Base-by-base conservation (phyloP, 2,888 invertebrate species). In the Gortyna flavago region DNA sequence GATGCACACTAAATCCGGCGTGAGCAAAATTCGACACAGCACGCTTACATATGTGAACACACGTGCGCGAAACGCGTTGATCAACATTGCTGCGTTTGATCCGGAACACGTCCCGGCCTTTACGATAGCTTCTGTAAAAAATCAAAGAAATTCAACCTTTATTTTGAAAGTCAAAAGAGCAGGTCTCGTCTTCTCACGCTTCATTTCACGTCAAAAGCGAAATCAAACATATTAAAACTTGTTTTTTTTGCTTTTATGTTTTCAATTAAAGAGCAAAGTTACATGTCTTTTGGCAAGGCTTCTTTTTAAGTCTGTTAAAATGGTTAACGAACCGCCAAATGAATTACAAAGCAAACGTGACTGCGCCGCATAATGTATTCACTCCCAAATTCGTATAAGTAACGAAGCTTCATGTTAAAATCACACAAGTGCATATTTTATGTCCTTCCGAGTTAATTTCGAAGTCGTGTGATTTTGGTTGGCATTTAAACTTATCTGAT, bases 251-350 rank as follows among this genome's bases (percentile, higher is more conserved):
- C n/a, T 44, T 70, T n/a, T 75, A 64, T 44, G 35, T 72, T 66
- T 68, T 75, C 64, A 87, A 82, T 81, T 71, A 81, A 57, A 75
- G 57, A 64, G 61, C 35, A 68, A 74, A 67, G 64, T 68, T 48
- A 76, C 64, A 72, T 66, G 72, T 77, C 83, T 87, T 85, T 83
- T 72, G 77, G 72, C 80, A 67, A 80, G 74, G 75, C 76, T 72
- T 72, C 71, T 85, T 90, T 90, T 89, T 72, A 85, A 84, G 72
- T 75, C 70, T 66, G 88, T 86, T 90, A 86, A 89, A 91, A 90
- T 80, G 86, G 76, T 89, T 93, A 92, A 93, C 92, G 92, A 93
- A 93, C 92, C 90, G 87, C 88, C 83, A 91, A 92, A 93, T 93
- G 89, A 92, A 92, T 93, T 91, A 92, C 90, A 92, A 90, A 90